These are phyloP conservation scores for Tylochromis polylepis DNA, from an alignment of 2,113 vertebrate species.

Conservation along the genomic window DNA sequence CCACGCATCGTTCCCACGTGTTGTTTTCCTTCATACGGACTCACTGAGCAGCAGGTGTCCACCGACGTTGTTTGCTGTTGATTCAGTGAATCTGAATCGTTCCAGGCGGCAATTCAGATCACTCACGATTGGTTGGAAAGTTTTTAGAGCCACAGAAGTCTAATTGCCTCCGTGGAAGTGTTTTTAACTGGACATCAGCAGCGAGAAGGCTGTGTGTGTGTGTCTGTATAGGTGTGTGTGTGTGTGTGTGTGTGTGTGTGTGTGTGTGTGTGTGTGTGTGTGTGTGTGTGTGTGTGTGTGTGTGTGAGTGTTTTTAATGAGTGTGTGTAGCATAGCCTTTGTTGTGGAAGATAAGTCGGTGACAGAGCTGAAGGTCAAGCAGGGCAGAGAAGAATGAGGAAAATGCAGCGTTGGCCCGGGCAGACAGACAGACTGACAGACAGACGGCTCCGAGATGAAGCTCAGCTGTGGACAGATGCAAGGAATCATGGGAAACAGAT, in stretches of 20 bases:
- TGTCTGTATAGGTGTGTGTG: rapidly evolving
- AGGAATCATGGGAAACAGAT: constrained; percentile 26
- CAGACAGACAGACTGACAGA: background rate
- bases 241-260: too few relatives aligned
- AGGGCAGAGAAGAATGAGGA: constrained; percentile 65
- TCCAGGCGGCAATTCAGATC: background rate
- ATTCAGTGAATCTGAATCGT: background rate
- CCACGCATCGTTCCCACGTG: background rate
- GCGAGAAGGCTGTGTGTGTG: background rate
- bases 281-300: background rate
- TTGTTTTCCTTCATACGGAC: background rate
- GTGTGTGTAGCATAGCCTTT: constrained; percentile 45
- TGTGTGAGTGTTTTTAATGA: constrained; percentile 32
- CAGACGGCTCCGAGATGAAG: constrained; percentile 10
- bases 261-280: background rate
- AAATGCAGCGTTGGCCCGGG: constrained; percentile 44
- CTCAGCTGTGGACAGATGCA: constrained; percentile 46
- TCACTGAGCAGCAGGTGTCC: background rate
- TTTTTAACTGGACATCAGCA: background rate
- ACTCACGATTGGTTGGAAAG: background rate
- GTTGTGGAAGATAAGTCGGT: constrained; percentile 64
- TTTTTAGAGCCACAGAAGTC: background rate
- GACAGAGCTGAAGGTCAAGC: constrained; percentile 70
- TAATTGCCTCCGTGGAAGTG: background rate
- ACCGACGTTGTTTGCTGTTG: rapidly evolving